A percentile compares a stretch with the other conserved stretches of the same genome.
Evolutionary conservation across 2,113 vertebrate genomes (phyloP).

Genomic region (Scartelaos histophorus): DNA sequence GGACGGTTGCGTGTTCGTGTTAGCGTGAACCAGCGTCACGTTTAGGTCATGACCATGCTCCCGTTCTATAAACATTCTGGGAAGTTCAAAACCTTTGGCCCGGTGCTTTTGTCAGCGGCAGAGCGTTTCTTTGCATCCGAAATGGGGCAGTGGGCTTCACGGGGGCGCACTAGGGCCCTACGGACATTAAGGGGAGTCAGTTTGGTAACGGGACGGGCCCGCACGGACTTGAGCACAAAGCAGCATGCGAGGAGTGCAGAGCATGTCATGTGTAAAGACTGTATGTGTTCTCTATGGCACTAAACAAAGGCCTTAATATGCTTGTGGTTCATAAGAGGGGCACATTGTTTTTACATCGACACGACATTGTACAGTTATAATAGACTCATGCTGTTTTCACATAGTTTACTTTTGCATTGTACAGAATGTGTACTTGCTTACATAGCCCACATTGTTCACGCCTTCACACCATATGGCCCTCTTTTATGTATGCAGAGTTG

Average conservation of each 20-base stretch:
- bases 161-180: conserved; percentile 25
- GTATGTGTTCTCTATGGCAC: background rate
- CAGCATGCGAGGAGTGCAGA: conserved; percentile 5
- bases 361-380: background rate
- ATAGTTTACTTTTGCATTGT: background rate
- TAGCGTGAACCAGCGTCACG: conserved; percentile 8
- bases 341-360: background rate
- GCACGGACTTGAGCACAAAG: conserved; percentile 7
- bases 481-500: background rate
- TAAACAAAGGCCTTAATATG: background rate
- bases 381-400: background rate
- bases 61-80: conserved; percentile 28
- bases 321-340: background rate
- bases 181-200: background rate
- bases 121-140: conserved; percentile 24
- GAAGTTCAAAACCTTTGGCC: conserved; percentile 20
- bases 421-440: background rate
- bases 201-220: background rate
- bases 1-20: background rate
- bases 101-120: conserved; percentile 8
- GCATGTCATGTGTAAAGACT: conserved; percentile 7
- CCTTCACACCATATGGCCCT: background rate
- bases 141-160: conserved; percentile 42
- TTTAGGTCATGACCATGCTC: conserved; percentile 19
- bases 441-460: background rate